Percentiles rank a stretch among this genome's conserved stretches.
phyloP scores from a whole-genome alignment of 2,888 invertebrate genomes.

The Agriopis leucophaearia region DNA sequence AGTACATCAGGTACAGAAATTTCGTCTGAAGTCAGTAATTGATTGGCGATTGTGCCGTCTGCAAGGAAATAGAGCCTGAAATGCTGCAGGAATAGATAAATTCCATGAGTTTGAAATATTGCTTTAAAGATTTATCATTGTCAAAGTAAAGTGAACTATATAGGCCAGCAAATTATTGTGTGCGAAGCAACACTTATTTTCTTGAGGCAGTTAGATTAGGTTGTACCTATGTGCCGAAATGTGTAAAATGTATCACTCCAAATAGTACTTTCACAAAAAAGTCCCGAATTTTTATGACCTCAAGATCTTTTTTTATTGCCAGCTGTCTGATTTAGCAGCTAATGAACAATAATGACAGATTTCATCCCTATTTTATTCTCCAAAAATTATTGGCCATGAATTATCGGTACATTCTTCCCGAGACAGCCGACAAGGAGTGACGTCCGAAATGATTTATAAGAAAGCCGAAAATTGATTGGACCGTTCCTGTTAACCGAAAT shows the following conservation, averaged over 20 bases:
- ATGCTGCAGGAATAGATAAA: conserved; percentile 21
- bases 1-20: conserved; percentile 46
- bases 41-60: conserved; percentile 58
- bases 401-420: conserved; percentile 62
- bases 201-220: neutral
- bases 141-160: neutral
- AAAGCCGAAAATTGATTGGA: conserved; percentile 77
- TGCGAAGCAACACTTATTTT: neutral
- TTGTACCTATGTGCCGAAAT: neutral
- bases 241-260: neutral
- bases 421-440: conserved; percentile 57
- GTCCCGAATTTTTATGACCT: conserved; percentile 12
- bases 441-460: conserved; percentile 78
- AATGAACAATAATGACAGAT: conserved; percentile 45
- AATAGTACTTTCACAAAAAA: neutral
- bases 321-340: conserved; percentile 31
- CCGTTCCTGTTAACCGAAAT: conserved; percentile 64
- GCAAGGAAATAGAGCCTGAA: conserved; percentile 27
- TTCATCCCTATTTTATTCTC: conserved; percentile 42
- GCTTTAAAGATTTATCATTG: neutral
- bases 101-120: neutral
- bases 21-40: conserved; percentile 61
- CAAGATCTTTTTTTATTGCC: conserved; percentile 22
- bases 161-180: neutral
- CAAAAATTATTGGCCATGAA: conserved; percentile 58